phyloP scores from a whole-genome alignment of 2,113 vertebrate species.

The Lipotes vexillifer region DNA sequence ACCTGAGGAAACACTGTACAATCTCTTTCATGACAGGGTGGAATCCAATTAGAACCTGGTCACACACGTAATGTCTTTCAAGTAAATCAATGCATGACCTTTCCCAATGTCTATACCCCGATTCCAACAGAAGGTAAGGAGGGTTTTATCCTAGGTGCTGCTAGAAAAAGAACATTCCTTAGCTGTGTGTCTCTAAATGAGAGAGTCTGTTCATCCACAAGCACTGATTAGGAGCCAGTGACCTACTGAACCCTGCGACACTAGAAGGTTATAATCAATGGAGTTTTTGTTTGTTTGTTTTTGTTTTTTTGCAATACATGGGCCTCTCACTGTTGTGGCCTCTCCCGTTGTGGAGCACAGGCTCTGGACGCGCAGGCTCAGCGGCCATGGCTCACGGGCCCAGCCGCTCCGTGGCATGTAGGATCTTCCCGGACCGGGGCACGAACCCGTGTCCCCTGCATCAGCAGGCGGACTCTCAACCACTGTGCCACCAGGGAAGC shows the following conservation, averaged over 20 bases:
- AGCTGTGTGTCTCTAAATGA: neutral
- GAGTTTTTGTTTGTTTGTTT: no score
- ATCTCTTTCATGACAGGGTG: neutral
- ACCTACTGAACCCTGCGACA: neutral
- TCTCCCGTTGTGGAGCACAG: no score
- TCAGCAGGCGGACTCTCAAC: no score
- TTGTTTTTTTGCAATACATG: no score
- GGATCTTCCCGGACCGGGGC: no score
- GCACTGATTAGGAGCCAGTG: neutral
- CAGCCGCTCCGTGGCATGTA: fast-evolving
- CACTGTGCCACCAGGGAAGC: no score
- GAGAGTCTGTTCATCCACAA: neutral
- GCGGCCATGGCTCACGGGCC: no score
- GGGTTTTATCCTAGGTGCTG: neutral
- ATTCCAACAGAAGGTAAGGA: neutral
- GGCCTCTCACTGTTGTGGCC: no score
- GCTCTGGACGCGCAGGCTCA: fast-evolving
- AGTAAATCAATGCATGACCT: neutral
- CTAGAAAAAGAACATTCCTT: neutral
- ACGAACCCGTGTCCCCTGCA: no score
- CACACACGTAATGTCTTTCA: neutral
- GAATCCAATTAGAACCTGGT: neutral
- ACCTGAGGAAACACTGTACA: neutral
- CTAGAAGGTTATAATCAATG: neutral
- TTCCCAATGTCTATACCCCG: neutral